Conservation (phyloP, 2,113 vertebrate species). For the Tachysurus fulvidraco region DNA sequence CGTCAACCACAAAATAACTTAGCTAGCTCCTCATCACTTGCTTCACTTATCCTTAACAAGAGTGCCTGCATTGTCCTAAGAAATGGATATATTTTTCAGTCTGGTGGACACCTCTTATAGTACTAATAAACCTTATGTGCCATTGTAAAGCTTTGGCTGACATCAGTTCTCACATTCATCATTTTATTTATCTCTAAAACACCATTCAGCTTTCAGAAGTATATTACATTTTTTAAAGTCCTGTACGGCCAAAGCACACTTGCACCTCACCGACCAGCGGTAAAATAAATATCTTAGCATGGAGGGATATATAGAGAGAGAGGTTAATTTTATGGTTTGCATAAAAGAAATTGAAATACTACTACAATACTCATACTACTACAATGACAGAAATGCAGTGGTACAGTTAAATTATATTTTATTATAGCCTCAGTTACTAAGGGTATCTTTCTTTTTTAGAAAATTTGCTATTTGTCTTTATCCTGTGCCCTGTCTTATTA, state of each 20-base stretch:
- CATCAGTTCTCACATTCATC: slow-evolving; percentile 26
- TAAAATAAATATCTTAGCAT: background rate
- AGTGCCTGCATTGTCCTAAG: background rate
- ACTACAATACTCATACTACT: background rate
- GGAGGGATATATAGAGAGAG: background rate
- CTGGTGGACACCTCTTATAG: background rate
- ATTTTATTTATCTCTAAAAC: slow-evolving; percentile 34
- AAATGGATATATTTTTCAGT: background rate
- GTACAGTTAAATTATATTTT: background rate
- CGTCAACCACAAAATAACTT: background rate
- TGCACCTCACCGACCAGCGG: slow-evolving; percentile 43
- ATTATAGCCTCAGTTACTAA: background rate
- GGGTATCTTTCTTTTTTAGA: background rate
- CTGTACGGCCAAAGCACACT: slow-evolving; percentile 23
- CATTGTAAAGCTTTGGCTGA: background rate
- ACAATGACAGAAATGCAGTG: background rate
- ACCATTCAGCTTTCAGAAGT: background rate
- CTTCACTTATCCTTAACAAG: background rate
- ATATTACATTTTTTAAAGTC: slow-evolving; percentile 28
- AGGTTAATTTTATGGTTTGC: background rate
- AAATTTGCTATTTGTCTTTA: background rate
- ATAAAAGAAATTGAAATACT: too few species aligned
- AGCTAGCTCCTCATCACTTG: background rate
- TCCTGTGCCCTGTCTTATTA: background rate
- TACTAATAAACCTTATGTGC: background rate